These are phyloP conservation scores for Strigamia maritima DNA, from an alignment of 2,888 invertebrate genomes.

Conservation along the genomic window DNA sequence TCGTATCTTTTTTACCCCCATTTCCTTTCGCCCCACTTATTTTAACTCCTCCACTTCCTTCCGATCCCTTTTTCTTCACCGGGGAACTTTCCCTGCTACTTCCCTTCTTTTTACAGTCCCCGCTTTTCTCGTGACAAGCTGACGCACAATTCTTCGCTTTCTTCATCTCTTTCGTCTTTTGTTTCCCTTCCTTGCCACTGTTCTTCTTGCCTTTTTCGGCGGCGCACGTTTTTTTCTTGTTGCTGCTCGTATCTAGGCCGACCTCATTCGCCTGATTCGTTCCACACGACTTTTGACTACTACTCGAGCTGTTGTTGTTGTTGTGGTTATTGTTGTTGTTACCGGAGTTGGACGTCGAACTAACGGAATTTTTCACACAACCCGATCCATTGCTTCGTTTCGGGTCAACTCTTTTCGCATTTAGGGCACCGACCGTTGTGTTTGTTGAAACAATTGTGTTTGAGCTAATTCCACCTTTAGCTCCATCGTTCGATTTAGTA, in stretches of 20 bases:
- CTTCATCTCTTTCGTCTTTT: not conserved
- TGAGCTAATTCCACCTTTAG: not conserved
- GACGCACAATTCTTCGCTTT: not conserved
- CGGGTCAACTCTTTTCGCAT: not conserved
- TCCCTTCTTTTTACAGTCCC: not conserved
- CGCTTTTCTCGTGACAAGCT: not conserved
- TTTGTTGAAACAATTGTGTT: not conserved
- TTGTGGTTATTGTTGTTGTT: not conserved
- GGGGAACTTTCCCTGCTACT: constrained; percentile 16
- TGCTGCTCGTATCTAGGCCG: not conserved
- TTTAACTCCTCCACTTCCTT: constrained; percentile 18
- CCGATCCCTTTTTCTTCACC: not conserved
- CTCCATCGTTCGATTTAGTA: not conserved
- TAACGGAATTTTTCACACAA: not conserved
- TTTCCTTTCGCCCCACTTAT: not conserved
- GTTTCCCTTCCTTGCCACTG: constrained; percentile 12
- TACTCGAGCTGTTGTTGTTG: not conserved
- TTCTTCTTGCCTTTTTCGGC: constrained; percentile 15
- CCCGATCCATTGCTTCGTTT: not conserved
- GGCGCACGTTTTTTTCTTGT: constrained; percentile 9
- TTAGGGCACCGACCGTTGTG: not conserved
- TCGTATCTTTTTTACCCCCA: not conserved
- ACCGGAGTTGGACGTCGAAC: not conserved
- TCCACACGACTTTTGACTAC: constrained; percentile 14
- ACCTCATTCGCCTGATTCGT: constrained; percentile 19